Base-by-base conservation (phyloP, 2,113 vertebrate genomes). In the Meleagris gallopavo region DNA sequence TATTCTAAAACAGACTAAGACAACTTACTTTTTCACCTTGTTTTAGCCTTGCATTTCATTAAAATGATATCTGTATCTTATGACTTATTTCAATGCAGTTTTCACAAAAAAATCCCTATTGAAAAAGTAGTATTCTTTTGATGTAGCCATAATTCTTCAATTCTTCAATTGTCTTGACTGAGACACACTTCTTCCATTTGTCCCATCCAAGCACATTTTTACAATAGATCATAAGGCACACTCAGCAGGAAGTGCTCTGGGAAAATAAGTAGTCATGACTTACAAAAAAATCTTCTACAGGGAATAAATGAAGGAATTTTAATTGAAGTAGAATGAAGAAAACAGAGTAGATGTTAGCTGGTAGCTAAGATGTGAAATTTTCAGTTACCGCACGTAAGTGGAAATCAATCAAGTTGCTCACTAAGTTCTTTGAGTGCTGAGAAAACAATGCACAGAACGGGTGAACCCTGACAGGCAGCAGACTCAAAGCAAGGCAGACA, bases 291-390 rank as follows among this genome's bases (percentile, higher is more conserved):
- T 43, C 87, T 96, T 94, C 82, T 67, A 62, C 25, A 19, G 65
- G 82, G 82, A 97, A 80, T 62, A 93, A 88, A 75, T 2, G n/a
- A 85, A 76, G 82, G 69, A 69, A 89, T 95, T 97, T 97, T 96
- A 97, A 97, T 96, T 95, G 96, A 95, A 93, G 46, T 40, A 77
- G 65, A 95, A 94, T 27, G 84, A 82, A 94, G 52, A 93, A 97
- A 94, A 60, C 3, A 45, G 95, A 90, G 64, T 75, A 96, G 94
- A 94, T 86, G 91, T 91, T 91, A 95, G 73, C 78, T 82, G 64
- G 90, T 71, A 94, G 48, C 74, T 93, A 75, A 29, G 81, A 72
- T 85, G 46, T 87, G 78, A 95, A 94, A 96, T 86, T 94, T 91
- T 94, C 91, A 93, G 83, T 89, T 80, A 86, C 54, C 5, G 1